These are phyloP conservation scores for Neuroterus valhalla DNA, from an alignment of 1,140 invertebrate species.

Conservation along the genomic window DNA sequence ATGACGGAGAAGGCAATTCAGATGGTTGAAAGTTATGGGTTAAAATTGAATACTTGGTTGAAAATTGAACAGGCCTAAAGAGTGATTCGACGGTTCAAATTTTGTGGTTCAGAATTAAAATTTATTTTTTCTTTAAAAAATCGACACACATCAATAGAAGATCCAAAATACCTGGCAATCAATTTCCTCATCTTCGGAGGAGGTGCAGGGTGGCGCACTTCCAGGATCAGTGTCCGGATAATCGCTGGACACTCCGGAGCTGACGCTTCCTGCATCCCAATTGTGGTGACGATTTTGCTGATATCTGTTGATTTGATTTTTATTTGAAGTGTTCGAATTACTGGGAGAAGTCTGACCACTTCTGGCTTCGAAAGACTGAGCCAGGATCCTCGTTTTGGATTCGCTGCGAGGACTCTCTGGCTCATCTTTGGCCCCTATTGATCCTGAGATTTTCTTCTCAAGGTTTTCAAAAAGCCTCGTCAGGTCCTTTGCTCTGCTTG, in stretches of 20 bases:
- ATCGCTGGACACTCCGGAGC: constrained; percentile 76
- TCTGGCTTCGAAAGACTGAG: constrained; percentile 68
- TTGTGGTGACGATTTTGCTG: constrained; percentile 60
- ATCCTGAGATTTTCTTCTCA: constrained; percentile 54
- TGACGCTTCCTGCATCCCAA: constrained; percentile 74
- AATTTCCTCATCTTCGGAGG: constrained; percentile 69
- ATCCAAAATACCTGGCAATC: constrained; percentile 45
- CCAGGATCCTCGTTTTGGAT: constrained; percentile 68
- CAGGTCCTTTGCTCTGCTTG: constrained; percentile 70
- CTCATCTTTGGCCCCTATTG: constrained; percentile 54
- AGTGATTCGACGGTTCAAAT: too few species aligned
- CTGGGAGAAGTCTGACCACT: constrained; percentile 69
- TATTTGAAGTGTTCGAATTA: constrained; percentile 61
- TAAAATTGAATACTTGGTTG: too few species aligned
- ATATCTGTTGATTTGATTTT: constrained; percentile 47
- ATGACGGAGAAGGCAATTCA: too few species aligned
- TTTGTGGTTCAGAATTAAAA: too few species aligned
- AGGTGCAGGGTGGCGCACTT: constrained; percentile 65
- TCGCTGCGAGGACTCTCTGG: constrained; percentile 55
- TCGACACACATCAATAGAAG: not conserved
- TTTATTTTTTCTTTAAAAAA: too few species aligned
- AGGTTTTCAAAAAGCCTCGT: constrained; percentile 69
- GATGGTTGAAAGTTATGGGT: too few species aligned
- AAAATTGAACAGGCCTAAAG: too few species aligned
- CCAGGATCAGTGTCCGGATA: constrained; percentile 75